phyloP scores from a whole-genome alignment of 2,113 vertebrate genomes.

The Herpailurus yagouaroundi region DNA sequence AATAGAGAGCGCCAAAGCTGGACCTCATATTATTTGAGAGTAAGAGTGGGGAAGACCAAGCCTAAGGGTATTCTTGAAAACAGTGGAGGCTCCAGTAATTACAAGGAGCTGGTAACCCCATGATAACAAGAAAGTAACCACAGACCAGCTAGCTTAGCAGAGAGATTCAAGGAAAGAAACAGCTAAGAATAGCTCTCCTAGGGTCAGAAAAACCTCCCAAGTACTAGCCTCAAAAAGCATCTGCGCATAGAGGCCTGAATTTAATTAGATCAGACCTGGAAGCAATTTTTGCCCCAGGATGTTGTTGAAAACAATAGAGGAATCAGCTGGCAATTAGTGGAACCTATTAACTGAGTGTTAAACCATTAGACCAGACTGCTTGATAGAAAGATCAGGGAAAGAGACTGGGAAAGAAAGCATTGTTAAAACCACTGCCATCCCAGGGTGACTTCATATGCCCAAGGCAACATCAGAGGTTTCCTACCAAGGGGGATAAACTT shows the following conservation, averaged over 20 bases:
- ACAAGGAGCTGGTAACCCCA: neutral
- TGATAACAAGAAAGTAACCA: neutral
- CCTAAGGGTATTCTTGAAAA: neutral
- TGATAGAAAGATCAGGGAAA: neutral
- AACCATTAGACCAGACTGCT: neutral
- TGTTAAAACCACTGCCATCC: neutral
- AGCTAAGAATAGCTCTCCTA: neutral
- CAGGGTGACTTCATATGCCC: neutral
- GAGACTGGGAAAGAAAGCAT: neutral
- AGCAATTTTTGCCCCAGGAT: neutral
- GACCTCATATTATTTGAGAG: neutral
- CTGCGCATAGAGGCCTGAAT: neutral
- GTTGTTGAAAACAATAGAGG: neutral
- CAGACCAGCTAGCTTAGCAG: neutral
- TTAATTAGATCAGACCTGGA: neutral
- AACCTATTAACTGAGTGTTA: neutral
- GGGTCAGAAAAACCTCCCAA: neutral
- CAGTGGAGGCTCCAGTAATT: neutral
- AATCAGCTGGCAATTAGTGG: neutral
- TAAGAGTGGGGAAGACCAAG: neutral
- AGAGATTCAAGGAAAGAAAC: neutral
- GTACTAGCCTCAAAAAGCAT: neutral
- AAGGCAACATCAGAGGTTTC: neutral
- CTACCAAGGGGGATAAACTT: neutral
- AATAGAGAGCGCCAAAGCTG: neutral